Evolutionary conservation across 1,140 invertebrate species (phyloP).

Genomic region (Goniozus legneri): DNA sequence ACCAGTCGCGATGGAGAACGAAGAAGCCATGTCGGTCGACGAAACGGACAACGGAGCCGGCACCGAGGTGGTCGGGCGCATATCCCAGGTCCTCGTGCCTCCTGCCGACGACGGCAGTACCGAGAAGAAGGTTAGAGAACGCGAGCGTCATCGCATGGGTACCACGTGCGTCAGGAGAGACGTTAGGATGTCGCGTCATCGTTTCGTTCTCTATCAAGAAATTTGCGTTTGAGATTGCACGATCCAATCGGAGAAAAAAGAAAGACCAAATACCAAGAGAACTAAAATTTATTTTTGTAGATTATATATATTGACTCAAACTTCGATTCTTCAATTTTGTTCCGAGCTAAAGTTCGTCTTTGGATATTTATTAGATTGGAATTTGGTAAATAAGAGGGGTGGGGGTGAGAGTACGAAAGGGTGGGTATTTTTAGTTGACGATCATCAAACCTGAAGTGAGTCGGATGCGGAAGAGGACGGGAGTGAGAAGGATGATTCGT

Average conservation of each 20-base stretch:
- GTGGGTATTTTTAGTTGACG: too few relatives aligned
- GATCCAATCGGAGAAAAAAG: constrained; percentile 13
- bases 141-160: constrained; percentile 22
- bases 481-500: constrained; percentile 14
- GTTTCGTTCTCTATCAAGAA: constrained; percentile 33
- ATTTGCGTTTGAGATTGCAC: constrained; percentile 40
- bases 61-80: not conserved
- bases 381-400: too few relatives aligned
- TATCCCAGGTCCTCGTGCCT: constrained; percentile 6
- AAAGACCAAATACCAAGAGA: constrained; percentile 10
- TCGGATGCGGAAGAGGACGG: constrained; percentile 6
- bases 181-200: constrained; percentile 14
- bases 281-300: too few relatives aligned
- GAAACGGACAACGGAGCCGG: constrained; percentile 5
- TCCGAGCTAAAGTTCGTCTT: too few relatives aligned
- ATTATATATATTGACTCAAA: too few relatives aligned
- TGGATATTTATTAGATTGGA: too few relatives aligned
- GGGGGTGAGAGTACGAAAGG: too few relatives aligned
- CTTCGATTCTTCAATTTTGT: too few relatives aligned
- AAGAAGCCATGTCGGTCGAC: constrained; percentile 9
- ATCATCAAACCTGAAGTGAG: too few relatives aligned
- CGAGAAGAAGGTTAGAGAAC: constrained; percentile 47
- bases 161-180: constrained; percentile 27
- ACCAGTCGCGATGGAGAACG: not conserved
- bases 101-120: too few relatives aligned